Evolutionary conservation across 2,888 invertebrate species (phyloP), one percentile per base, ranked within the genome.

Genomic region (Nemapogon koenigi): DNA sequence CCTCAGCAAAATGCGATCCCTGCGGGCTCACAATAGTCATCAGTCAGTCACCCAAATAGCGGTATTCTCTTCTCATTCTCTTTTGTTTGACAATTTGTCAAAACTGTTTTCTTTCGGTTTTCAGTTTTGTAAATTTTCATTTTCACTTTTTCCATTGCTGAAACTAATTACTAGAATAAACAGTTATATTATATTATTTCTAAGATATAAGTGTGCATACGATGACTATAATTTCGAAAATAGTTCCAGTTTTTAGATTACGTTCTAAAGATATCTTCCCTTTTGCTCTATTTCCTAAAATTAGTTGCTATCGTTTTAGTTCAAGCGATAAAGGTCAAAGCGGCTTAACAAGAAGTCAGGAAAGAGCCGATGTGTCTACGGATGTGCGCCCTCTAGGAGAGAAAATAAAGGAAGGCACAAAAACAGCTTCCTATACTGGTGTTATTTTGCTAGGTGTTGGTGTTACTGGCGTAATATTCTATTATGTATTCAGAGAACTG

Each of bases 381-480:
- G 79, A 88, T 62, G 87, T 88, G 2, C 81, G 84, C 41, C 87
- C 87, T 4, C 52, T 88, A 7, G 86, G 86, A 10, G 87, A 88
- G 52, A 88, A 86, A 82, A 91, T 94, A 2, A 94, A 93, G 62
- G 93, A 95, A 71, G 91, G 91, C 11, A 91, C 94, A 2, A 94
- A 94, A 70, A 94, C 94, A 46, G 89, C 85, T 2, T 89, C 90
- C 6, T 96, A 96, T 57, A 82, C 90, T 49, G 88, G 88, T 10
- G 85, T 97, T 2, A 91, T 96, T 47, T 53, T 94, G 35, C 71
- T 86, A 25, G 94, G 94, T 2, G 61, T 94, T 41, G 90, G 90
- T 26, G 85, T 94, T 1, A 92, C 93, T 27, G 90, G 88, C 16
- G 71, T 89, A 2, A 86, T 96, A 62, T 88, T 93, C 57, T 96